Percentiles rank a stretch among this genome's conserved stretches.
Conservation (phyloP, 2,113 vertebrate genomes). For the Theropithecus gelada region DNA sequence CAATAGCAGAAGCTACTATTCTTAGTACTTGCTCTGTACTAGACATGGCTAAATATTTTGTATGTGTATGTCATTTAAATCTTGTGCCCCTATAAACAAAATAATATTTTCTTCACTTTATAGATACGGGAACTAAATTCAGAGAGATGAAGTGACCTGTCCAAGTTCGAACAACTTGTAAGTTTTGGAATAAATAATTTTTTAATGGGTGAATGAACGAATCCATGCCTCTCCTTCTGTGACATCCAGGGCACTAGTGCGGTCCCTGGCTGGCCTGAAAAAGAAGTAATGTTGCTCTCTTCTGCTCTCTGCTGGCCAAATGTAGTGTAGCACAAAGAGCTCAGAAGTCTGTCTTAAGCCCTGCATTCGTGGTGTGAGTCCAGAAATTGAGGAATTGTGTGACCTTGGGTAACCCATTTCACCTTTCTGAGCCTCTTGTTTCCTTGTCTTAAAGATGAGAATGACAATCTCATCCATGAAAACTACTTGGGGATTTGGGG, state of each 20-base stretch:
- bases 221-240: fast-evolving
- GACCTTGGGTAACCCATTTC: not conserved
- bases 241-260: fast-evolving
- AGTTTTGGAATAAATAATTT: not conserved
- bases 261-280: no score
- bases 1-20: not conserved
- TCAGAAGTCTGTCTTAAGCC: not conserved
- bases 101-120: not conserved
- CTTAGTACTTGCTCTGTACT: not conserved
- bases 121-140: not conserved
- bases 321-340: not conserved
- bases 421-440: not conserved
- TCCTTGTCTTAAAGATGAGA: not conserved
- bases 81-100: not conserved
- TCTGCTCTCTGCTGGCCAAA: slow-evolving; percentile 51
- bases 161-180: not conserved
- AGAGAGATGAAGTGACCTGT: not conserved
- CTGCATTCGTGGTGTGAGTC: not conserved
- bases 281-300: slow-evolving; percentile 45
- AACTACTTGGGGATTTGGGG: not conserved
- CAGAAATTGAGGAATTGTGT: fast-evolving
- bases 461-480: not conserved
- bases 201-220: not conserved
- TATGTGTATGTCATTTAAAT: not conserved
- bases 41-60: not conserved